Evolutionary conservation across 2,888 invertebrate genomes (phyloP).

Genomic region (Caenorhabditis uteleia): DNA sequence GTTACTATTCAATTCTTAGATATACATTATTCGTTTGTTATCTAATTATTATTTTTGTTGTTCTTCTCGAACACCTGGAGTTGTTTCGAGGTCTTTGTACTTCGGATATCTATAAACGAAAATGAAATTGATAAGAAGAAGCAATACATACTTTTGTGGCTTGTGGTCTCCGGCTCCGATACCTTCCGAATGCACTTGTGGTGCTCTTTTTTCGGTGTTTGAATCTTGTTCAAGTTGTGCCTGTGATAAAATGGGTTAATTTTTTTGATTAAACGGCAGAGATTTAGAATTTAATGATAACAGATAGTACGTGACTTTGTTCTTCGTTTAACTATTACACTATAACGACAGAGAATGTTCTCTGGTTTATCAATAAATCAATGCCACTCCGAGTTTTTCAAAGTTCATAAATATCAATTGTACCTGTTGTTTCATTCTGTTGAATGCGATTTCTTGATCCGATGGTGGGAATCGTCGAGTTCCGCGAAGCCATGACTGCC

Average conservation of each 20-base stretch:
- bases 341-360: too few relatives aligned
- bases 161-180: slow-evolving; percentile 32
- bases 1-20: neutral
- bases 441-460: slow-evolving; percentile 61
- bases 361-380: too few relatives aligned
- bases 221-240: slow-evolving; percentile 58
- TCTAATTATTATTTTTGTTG: neutral
- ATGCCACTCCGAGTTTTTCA: neutral
- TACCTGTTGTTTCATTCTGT: slow-evolving; percentile 59
- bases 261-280: too few relatives aligned
- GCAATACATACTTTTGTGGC: slow-evolving; percentile 22
- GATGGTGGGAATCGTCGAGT: slow-evolving; percentile 65
- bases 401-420: neutral
- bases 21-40: neutral
- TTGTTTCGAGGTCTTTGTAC: slow-evolving; percentile 57
- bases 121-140: neutral
- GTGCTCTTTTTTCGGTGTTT: slow-evolving; percentile 60
- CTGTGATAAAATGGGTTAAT: too few relatives aligned
- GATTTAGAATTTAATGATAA: too few relatives aligned
- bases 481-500: slow-evolving; percentile 65
- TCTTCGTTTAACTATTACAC: too few relatives aligned
- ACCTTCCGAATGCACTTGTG: slow-evolving; percentile 53
- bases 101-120: slow-evolving; percentile 42
- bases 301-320: too few relatives aligned
- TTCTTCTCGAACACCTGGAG: slow-evolving; percentile 39